Conservation (phyloP, 2,797 vertebrate genomes). For the Mormyrus proboscirostris region DNA sequence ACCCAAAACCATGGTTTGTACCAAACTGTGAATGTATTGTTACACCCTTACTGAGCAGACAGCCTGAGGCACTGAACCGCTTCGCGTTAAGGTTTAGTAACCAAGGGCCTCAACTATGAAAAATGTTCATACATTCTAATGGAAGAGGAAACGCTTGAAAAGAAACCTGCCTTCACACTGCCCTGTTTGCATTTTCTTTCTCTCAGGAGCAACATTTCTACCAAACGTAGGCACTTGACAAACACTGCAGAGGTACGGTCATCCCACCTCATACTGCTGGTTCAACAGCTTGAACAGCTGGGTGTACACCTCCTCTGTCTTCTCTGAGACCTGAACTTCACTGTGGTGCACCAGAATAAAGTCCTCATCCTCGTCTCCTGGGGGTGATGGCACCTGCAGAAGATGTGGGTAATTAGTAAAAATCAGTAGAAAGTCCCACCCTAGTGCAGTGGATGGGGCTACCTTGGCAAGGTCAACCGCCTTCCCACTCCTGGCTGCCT, state of each 20-base stretch:
- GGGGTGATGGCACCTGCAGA: conserved; percentile 78
- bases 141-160: not conserved
- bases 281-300: conserved; percentile 80
- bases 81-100: not conserved
- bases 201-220: not conserved
- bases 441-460: not conserved
- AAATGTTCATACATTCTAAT: not conserved
- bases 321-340: conserved; percentile 80
- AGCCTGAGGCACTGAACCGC: not conserved
- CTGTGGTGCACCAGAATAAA: conserved; percentile 89
- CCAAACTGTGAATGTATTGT: not conserved
- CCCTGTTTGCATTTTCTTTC: not conserved
- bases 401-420: not conserved
- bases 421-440: conserved; percentile 15
- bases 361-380: conserved; percentile 81
- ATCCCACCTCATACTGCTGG: conserved; percentile 77
- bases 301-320: conserved; percentile 76
- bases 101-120: not conserved
- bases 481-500: conserved; percentile 67
- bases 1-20: not conserved
- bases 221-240: not conserved
- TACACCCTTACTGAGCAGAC: not conserved
- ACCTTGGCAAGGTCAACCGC: conserved; percentile 77
- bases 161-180: not conserved
- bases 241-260: not conserved